These are phyloP conservation scores for Drosophila willistoni DNA, from an alignment of 1,140 invertebrate genomes.

Conservation along the genomic window DNA sequence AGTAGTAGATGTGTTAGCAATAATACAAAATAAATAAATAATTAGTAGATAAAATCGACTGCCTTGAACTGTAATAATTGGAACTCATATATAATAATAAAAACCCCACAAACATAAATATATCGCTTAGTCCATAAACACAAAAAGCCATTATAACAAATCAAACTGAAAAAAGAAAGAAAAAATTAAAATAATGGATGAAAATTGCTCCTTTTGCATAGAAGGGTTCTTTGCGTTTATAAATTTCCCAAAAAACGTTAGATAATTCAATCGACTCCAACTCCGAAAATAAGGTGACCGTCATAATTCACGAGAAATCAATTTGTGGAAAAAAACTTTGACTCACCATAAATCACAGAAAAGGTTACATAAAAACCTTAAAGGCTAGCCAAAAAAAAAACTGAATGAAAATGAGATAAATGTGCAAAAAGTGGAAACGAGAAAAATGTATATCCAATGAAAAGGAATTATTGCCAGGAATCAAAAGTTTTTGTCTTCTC, in stretches of 20 bases:
- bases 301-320: constrained; percentile 38
- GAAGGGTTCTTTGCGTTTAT: not conserved
- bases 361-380: constrained; percentile 27
- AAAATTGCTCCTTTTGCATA: not conserved
- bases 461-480: not conserved
- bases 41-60: not conserved
- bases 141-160: not conserved
- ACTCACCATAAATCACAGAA: constrained; percentile 22
- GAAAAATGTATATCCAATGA: constrained; percentile 2
- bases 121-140: no score
- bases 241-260: not conserved
- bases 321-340: constrained; percentile 19
- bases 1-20: no score
- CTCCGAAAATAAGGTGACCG: constrained; percentile 20
- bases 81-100: not conserved
- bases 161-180: not conserved
- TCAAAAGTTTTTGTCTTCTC: constrained; percentile 4
- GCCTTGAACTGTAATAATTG: not conserved
- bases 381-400: constrained; percentile 13
- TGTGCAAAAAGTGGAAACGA: not conserved
- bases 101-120: not conserved
- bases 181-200: not conserved
- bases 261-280: constrained; percentile 5
- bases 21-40: no score
- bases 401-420: not conserved